phyloP scores from a whole-genome alignment of 1,140 invertebrate species.

The Aphelenchoides besseyi region DNA sequence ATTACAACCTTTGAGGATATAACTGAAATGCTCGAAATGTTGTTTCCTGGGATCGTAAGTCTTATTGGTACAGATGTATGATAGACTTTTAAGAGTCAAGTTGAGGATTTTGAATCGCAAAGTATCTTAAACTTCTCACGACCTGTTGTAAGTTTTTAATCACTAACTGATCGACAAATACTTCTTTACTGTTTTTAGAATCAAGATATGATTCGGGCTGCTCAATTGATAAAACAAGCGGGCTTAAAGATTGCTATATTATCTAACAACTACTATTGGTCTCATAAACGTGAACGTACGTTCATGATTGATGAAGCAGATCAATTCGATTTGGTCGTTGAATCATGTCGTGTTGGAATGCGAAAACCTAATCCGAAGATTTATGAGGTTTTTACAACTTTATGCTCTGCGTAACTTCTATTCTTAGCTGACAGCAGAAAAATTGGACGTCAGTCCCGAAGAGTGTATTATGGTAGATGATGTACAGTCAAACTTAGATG shows the following conservation, averaged over 20 bases:
- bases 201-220: slow-evolving; percentile 3
- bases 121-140: neutral
- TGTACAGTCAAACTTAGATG: neutral
- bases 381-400: slow-evolving; percentile 2
- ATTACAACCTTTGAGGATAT: neutral
- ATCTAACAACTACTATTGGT: slow-evolving; percentile 23
- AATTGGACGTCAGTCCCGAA: slow-evolving; percentile 17
- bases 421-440: slow-evolving; percentile 18
- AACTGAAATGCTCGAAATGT: neutral
- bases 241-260: slow-evolving; percentile 24
- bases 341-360: slow-evolving; percentile 12
- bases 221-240: slow-evolving; percentile 9
- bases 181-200: neutral
- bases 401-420: neutral
- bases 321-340: slow-evolving; percentile 12
- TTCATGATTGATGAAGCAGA: neutral
- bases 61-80: neutral
- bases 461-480: slow-evolving; percentile 28
- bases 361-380: slow-evolving; percentile 12
- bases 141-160: neutral
- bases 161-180: neutral
- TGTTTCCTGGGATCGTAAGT: neutral
- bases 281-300: neutral
- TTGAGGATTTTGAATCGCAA: neutral
- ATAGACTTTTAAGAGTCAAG: neutral